Evolutionary conservation across 64 coral and sea anemone genomes (phyloP).

Genomic region (Stylophora pistillata): DNA sequence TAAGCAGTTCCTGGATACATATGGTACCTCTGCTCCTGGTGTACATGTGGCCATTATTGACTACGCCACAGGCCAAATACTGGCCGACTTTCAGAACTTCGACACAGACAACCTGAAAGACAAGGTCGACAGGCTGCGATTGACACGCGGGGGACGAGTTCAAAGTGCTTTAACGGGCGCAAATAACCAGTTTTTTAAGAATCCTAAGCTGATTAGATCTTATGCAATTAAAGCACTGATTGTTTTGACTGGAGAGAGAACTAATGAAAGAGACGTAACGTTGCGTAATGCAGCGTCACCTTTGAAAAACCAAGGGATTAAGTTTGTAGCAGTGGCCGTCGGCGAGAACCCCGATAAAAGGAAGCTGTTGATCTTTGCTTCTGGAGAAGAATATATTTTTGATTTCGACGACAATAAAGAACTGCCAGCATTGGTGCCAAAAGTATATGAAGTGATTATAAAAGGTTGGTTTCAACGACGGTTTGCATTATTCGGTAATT

Average conservation of each 20-base stretch:
- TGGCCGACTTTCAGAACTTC: conserved; percentile 66
- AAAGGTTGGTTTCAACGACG: conserved; percentile 49
- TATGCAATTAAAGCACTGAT: conserved; percentile 79
- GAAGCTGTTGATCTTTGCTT: conserved; percentile 46
- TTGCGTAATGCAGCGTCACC: conserved; percentile 39
- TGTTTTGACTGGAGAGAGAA: conserved; percentile 60
- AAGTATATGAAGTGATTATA: conserved; percentile 70
- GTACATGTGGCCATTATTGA: conserved; percentile 70
- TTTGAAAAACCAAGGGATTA: conserved; percentile 55
- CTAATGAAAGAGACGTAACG: conserved; percentile 9
- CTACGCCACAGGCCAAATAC: conserved; percentile 43
- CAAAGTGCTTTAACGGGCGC: conserved; percentile 50
- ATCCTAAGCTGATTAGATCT: conserved; percentile 47
- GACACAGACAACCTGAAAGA: conserved; percentile 64
- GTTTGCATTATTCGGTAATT: neutral
- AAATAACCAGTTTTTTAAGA: conserved; percentile 40
- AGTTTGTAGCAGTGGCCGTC: conserved; percentile 59
- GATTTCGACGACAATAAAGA: conserved; percentile 46
- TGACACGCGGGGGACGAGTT: conserved; percentile 44
- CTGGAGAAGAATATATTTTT: conserved; percentile 79
- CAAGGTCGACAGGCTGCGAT: conserved; percentile 43
- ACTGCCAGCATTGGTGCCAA: conserved; percentile 68
- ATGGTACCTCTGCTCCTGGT: conserved; percentile 67
- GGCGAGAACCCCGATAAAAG: conserved; percentile 50
- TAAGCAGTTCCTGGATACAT: conserved; percentile 82